Evolutionary conservation across 2,888 invertebrate genomes (phyloP), one percentile per base, ranked within the genome.

Genomic region (Acleris cristana): DNA sequence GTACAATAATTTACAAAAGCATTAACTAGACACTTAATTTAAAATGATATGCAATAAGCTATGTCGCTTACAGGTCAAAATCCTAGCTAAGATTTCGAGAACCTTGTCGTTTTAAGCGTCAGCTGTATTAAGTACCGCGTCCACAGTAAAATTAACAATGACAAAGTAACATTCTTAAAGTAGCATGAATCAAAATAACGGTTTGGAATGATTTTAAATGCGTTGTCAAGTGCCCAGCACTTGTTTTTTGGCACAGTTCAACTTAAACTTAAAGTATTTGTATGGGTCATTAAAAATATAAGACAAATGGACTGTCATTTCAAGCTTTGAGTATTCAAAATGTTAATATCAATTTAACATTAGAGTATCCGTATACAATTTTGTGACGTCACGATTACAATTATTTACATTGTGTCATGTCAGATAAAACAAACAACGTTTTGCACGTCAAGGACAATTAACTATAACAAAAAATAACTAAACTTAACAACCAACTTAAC

Each of bases 1-100:
- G 74, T 92, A 92, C 92, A 92, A 90, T 88, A 89, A 91, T 92
- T 90, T 92, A 92, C 92, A 92, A 81, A 90, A 90, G 88, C 90
- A 87, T 90, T 76, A 70, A 64, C 71, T 74, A 74, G 74, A 74
- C 70, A 74, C 64, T 71, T 66, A 86, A 74, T 73, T 84, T 82
- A 85, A 88, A 89, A 89, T 92, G 92, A 92, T 92, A 92, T 92
- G 92, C 92, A 89, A 90, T 76, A 92, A 90, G 91, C 90, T 89
- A 87, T 79, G 76, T 71, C 69, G 72, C 78, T 80, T 80, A 79
- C 83, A 77, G 75, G 74, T 76, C 65, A 68, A 67, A 70, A 73
- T 72, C 78, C 71, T 66, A 67, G 73, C 73, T 75, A 76, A 52
- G 45, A 62, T 76, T 75, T 74, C 56, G 34, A 54, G 51, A 59